Evolutionary conservation across 2,797 vertebrate species (phyloP).

Genomic region (Darevskia nairensis): DNA sequence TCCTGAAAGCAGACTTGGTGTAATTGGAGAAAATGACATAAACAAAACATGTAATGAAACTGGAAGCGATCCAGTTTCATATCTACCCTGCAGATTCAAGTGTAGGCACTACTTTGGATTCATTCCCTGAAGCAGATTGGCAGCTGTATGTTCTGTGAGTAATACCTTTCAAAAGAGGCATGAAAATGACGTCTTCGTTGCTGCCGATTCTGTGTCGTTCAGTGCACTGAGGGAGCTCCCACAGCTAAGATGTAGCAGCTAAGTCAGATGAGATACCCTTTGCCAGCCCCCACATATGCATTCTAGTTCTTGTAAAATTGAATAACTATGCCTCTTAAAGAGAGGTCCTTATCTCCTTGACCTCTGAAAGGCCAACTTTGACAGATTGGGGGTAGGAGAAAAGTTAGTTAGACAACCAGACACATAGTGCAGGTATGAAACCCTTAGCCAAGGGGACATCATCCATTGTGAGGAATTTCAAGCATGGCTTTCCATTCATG

Average conservation of each 20-base stretch:
- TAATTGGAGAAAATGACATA: background rate
- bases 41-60: background rate
- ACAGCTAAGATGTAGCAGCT: too few species aligned
- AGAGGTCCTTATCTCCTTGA: too few species aligned
- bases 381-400: too few species aligned
- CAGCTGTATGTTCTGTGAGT: background rate
- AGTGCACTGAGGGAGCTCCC: too few species aligned
- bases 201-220: too few species aligned
- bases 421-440: background rate
- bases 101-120: background rate
- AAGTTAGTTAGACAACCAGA: background rate
- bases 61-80: constrained; percentile 22
- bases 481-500: background rate
- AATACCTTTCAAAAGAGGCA: background rate
- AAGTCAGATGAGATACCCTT: too few species aligned
- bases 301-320: too few species aligned
- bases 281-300: too few species aligned
- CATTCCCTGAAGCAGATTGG: background rate
- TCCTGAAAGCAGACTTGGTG: background rate
- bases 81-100: background rate
- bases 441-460: background rate
- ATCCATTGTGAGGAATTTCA: background rate
- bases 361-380: background rate
- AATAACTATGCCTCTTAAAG: too few species aligned
- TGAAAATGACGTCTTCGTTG: background rate